Percentiles rank a stretch among this genome's conserved stretches.
phyloP scores from a whole-genome alignment of 2,113 vertebrate species.

The Leucopsar rothschildi region DNA sequence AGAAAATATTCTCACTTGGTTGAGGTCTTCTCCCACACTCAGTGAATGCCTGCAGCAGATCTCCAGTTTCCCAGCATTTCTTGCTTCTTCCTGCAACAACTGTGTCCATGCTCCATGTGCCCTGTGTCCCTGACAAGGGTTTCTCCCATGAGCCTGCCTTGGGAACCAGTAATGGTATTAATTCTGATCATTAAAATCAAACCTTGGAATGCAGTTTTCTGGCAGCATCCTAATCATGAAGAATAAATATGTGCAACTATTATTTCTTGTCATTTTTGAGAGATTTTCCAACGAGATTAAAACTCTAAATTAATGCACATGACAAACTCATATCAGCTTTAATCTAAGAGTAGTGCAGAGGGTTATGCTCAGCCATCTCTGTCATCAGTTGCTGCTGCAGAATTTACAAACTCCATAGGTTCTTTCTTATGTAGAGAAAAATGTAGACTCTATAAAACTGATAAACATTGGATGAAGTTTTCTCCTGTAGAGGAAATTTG shows the following conservation, averaged over 20 bases:
- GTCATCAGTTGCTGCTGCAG: neutral
- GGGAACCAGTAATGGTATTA: neutral
- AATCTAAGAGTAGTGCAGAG: neutral
- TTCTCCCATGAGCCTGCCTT: neutral
- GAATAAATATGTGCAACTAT: neutral
- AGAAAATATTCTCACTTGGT: neutral
- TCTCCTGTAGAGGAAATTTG: accelerated
- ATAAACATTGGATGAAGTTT: neutral
- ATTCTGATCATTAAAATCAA: neutral
- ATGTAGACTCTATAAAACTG: neutral
- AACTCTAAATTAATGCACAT: neutral
- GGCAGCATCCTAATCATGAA: neutral
- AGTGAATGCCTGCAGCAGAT: neutral
- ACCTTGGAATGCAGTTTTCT: neutral
- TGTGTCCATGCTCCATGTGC: neutral
- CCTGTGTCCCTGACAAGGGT: neutral
- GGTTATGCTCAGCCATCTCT: neutral
- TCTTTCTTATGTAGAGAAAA: neutral
- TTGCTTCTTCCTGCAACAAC: neutral
- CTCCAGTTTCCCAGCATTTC: neutral
- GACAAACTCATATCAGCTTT: neutral
- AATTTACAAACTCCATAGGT: neutral
- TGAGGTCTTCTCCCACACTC: neutral
- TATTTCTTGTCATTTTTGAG: neutral
- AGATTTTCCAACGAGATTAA: neutral